Base-by-base conservation (phyloP, 1,140 invertebrate genomes). In the Geopemphigus sp. region DNA sequence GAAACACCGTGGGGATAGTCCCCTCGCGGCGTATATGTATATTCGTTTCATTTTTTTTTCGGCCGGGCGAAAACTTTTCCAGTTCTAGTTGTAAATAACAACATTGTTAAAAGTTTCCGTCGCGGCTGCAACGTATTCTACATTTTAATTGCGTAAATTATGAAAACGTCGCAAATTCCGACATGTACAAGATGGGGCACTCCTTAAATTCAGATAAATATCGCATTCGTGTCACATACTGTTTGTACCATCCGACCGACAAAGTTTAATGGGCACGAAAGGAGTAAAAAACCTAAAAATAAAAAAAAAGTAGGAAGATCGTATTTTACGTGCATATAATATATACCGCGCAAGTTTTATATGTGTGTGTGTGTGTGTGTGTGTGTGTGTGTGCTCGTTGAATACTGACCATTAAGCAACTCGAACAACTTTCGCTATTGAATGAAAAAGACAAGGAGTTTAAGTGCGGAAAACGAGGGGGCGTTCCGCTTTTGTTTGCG, bases 81-180 rank as follows among this genome's bases (percentile, higher is more conserved):
- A 53, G 24, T 53, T 8, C 66, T 17, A 68, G 68, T 72, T 72
- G 61, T 78, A 78, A 78, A 78, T 61, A 61, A 78, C 32, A 61
- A 78, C 74, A 78, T 63, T 78, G 57, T 78, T 78, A 47, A 78
- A 78, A 78, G 74, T 78, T 78, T 78, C 24, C 59, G 39, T 45
- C 15, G 17, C 56, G 17, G 53, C 57, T 4, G 26, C 53, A 19
- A 29, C 45, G 29, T 22, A 45, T 78, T 50, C 57, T 78, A 61
- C 32, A 50, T 61, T 78, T 78, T 59, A 78, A 78, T 78, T 78
- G 74, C 74, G 57, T 61, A 26, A 78, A 61, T 78, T 78, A 61
- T 78, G 57, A 78, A 78, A 26, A 50, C 53, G 72, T 57, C 59
- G 26, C 17, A 39, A 47, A 22, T 63, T 50, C 22, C 50, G 56